Percentiles rank a stretch among this genome's conserved stretches.
Conservation (phyloP, 2,113 vertebrate species). For the Prionailurus bengalensis region DNA sequence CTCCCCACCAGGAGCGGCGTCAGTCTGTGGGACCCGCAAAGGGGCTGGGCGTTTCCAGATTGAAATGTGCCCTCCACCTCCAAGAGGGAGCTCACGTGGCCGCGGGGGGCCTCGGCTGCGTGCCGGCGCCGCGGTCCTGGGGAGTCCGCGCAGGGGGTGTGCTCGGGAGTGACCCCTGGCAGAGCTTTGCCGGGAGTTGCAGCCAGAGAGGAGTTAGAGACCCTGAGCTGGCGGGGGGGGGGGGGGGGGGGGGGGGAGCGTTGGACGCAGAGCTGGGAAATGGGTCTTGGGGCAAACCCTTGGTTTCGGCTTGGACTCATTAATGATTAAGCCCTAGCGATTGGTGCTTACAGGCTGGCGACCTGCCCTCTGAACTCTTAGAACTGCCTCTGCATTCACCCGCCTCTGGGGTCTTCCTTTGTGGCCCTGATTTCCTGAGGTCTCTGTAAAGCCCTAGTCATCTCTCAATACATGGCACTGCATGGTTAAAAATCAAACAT, state of each 20-base stretch:
- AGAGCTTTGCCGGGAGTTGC: neutral
- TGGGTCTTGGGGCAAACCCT: neutral
- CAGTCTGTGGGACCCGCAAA: neutral
- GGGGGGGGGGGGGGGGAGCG: neutral
- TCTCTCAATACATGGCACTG: neutral
- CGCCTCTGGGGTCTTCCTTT: conserved; percentile 22
- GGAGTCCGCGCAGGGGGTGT: neutral
- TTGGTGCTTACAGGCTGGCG: neutral
- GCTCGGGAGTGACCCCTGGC: neutral
- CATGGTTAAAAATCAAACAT: conserved; percentile 52
- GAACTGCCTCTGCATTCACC: neutral
- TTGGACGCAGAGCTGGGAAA: neutral
- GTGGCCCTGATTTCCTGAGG: neutral
- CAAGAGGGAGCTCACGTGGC: neutral
- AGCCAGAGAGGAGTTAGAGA: neutral
- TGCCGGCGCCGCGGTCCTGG: neutral
- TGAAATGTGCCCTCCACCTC: neutral
- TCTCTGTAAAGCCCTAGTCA: neutral
- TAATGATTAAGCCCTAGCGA: conserved; percentile 64
- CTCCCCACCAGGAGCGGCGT: neutral
- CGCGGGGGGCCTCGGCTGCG: neutral
- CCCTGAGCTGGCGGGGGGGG: neutral
- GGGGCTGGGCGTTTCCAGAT: neutral
- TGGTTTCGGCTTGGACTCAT: neutral
- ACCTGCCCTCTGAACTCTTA: conserved; percentile 6